Evolutionary conservation across 2,113 vertebrate species (phyloP).

Genomic region (Ardeotis arabs): DNA sequence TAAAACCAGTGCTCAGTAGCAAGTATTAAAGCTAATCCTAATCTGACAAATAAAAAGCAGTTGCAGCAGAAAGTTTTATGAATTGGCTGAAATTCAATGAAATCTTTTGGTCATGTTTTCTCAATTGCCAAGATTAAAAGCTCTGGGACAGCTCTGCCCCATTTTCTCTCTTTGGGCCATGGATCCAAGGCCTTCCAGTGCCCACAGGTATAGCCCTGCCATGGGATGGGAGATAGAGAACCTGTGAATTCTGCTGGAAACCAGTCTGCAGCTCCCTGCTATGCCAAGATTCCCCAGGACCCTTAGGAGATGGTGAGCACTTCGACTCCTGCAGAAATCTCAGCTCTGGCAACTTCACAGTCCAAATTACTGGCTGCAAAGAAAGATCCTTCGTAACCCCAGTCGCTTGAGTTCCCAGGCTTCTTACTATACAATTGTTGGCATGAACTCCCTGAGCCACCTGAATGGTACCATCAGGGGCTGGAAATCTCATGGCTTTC

Average conservation of each 20-base stretch:
- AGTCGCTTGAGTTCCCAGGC: background rate
- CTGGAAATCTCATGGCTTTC: background rate
- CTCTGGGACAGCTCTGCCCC: background rate
- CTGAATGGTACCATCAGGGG: background rate
- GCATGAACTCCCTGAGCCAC: background rate
- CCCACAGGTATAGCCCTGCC: background rate
- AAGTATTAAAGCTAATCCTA: background rate
- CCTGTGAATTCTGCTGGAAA: background rate
- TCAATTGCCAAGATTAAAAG: background rate
- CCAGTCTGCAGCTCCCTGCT: background rate
- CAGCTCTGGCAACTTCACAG: background rate
- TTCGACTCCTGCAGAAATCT: background rate
- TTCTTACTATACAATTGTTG: background rate
- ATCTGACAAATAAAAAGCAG: background rate
- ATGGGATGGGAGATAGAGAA: background rate
- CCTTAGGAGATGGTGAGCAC: background rate
- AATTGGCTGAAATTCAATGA: background rate
- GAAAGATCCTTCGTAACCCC: background rate
- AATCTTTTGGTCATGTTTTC: background rate
- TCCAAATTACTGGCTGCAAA: background rate
- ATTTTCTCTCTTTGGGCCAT: background rate
- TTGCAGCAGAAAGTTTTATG: background rate
- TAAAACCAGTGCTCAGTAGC: background rate
- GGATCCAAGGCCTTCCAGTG: background rate
- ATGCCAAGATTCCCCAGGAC: background rate